Evolutionary conservation across 2,113 vertebrate species (phyloP), one percentile per base, ranked within the genome.

Genomic region (Microcebus ravelobensis): DNA sequence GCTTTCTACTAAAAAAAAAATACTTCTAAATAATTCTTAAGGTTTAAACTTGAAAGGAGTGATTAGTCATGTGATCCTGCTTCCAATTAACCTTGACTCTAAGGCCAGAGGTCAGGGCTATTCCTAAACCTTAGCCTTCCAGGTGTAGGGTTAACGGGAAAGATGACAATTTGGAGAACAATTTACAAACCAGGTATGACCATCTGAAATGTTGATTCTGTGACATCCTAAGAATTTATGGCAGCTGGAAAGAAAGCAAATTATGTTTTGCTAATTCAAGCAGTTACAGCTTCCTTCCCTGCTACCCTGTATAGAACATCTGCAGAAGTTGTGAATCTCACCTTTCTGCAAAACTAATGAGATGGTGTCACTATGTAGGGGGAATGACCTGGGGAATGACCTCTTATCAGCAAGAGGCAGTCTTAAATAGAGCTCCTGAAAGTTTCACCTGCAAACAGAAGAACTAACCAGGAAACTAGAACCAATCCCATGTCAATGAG

Each of bases 321-420:
- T 90, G 91, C 90, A 97, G 92, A 95, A 94, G 96, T 90, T 98
- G 94, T 97, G 97, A 98, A 98, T 97, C 97, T 97, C 96, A 95
- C 77, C 65, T 95, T 91, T 96, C 96, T 77, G 80, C 82, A 82
- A 85, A 97, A 73, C 93, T 96, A 97, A 97, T 97, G 96, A 97
- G 83, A 92, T 45, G 86, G 82, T 97, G 83, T 97, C 97, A 93
- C 95, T 89, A 36, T 39, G 31, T 48, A 61, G 57, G 86, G 63
- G 76, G 31, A 92, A 94, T 93, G 88, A 94, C 96, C 97, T 87
- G 86, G 59, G 90, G 93, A 42, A 42, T 45, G 45, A 45, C 45
- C 91, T 65, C 63, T 59, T 85, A 21, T 3, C 39, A 93, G 67
- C 36, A 93, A 70, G 48, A 94, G 83, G 79, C 61, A 94, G 57